Conservation (phyloP, 1,140 invertebrate species). For the Leucophenga varia region DNA sequence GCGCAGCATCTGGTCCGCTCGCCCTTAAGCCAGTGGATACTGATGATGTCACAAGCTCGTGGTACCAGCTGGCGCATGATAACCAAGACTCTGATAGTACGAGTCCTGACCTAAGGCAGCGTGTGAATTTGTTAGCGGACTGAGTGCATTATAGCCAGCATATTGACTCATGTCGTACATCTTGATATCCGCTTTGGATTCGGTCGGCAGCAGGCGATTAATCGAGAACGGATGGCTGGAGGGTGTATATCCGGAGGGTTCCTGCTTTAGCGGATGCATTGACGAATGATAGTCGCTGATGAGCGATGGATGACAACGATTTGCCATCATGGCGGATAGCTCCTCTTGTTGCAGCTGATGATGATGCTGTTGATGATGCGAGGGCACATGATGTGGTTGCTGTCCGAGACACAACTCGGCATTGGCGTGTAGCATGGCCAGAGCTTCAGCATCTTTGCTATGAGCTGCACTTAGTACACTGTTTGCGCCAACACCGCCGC, state of each 20-base stretch:
- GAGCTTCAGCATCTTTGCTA: constrained; percentile 60
- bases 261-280: constrained; percentile 76
- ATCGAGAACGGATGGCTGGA: constrained; percentile 92
- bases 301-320: constrained; percentile 63
- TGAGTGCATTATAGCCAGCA: constrained; percentile 64
- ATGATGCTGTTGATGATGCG: constrained; percentile 58
- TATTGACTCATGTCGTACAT: constrained; percentile 79
- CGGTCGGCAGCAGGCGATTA: constrained; percentile 82
- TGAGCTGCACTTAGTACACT: constrained; percentile 44
- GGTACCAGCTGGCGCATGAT: constrained; percentile 68
- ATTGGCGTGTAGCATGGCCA: constrained; percentile 63
- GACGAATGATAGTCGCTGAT: constrained; percentile 63
- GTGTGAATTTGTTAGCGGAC: constrained; percentile 65
- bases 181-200: constrained; percentile 79
- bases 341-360: constrained; percentile 62
- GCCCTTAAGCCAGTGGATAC: constrained; percentile 70
- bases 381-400: constrained; percentile 58
- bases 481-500: constrained; percentile 28
- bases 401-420: constrained; percentile 54
- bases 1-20: constrained; percentile 55
- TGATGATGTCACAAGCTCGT: constrained; percentile 73
- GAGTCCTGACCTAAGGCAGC: constrained; percentile 68
- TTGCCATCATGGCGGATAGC: constrained; percentile 68
- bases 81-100: constrained; percentile 79
- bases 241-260: constrained; percentile 71